Base-by-base conservation (phyloP, 1,140 invertebrate species). In the Triops longicaudatus region DNA sequence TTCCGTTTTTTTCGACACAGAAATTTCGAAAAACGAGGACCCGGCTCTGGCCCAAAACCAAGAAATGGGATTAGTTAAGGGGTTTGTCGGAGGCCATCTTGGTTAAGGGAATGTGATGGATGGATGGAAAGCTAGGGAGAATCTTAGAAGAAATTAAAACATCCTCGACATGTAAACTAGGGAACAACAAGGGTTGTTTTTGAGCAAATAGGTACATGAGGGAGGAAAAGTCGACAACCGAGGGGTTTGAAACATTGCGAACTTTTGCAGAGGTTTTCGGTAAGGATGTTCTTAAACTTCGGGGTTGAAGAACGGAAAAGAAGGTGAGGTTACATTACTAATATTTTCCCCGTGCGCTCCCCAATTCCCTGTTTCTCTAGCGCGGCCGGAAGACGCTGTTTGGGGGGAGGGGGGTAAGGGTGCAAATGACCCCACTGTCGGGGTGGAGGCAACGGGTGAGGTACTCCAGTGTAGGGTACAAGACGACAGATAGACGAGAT, bases 401-500 rank as follows among this genome's bases (percentile, higher is more conserved):
- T 7, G 31, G 31, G 50, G 50, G 17, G 10, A 7, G 31, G 50
- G 50, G 17, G 10, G n/a, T n/a, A 22, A 63, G 50, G 50, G 50
- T 63, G 50, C 50, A 63, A 63, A 63, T 63, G 50, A 63, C 50
- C 50, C n/a, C 14, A 63, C 14, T 63, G 50, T 22, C 6, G 50
- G 50, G 4, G 22, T 2, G 31, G 31, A 37, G 31, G 31, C 7
- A 37, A 37, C n/a, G n/a, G n/a, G n/a, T n/a, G n/a, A n/a, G n/a
- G n/a, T n/a, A n/a, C 31, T 37, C 31, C 2, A 37, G 31, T 37
- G 31, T 37, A 37, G 31, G 7, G 31, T 37, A 17, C 50, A 63
- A 63, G n/a, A 63, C 50, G 50, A 63, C 50, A 63, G 50, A 63
- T 63, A 11, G 44, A 63, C 44, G 44, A 63, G 44, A 63, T 63